Base-by-base conservation (phyloP, 35 echinoderm and acorn worm genomes). In the Patiria miniata region DNA sequence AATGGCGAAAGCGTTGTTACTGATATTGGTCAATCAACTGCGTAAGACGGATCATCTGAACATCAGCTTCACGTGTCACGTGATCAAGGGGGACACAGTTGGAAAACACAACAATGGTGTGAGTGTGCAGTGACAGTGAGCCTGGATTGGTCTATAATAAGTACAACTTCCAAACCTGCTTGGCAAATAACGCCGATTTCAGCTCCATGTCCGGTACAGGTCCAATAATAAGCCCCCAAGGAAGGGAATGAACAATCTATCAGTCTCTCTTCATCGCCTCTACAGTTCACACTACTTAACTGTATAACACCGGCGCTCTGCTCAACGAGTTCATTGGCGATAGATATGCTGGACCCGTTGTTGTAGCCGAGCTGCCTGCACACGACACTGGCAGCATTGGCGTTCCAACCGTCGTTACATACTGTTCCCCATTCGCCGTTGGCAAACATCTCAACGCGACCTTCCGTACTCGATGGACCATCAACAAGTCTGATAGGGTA, bases 351-450 rank as follows among this genome's bases (percentile, higher is more conserved):
- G 19, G 14, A 32, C 9, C 29, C 78, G 21, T 10, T 40, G 18
- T 16, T 38, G 47, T 44, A 80, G 0, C 78, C 78, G 5, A 80
- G 78, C 47, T 36, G 78, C 17, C 39, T 22, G 39, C 78, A 80
- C 29, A 52, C 78, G 15, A 80, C 78, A 17, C 39, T 15, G 39
- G 78, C 78, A 8, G 30, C 78, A 23, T 80, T 52, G 19, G 17
- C 39, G 47, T 80, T 38, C 39, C 38, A 80, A 22, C 8, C 10
- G 16, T 10, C 1, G 37, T 80, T 36, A 39, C 78, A 80, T 10
- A 80, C 78, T 16, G 29, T 30, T 14, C 78, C 33, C 78, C 78
- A 80, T 10, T 26, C 47, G 38, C 26, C 78, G 22, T 80, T 80
- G n/a, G 10, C 39, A 0, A 37, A 36, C 2, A 80, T 52, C 12